Conservation (phyloP, 2,888 invertebrate species). For the Isotomurus palustris region DNA sequence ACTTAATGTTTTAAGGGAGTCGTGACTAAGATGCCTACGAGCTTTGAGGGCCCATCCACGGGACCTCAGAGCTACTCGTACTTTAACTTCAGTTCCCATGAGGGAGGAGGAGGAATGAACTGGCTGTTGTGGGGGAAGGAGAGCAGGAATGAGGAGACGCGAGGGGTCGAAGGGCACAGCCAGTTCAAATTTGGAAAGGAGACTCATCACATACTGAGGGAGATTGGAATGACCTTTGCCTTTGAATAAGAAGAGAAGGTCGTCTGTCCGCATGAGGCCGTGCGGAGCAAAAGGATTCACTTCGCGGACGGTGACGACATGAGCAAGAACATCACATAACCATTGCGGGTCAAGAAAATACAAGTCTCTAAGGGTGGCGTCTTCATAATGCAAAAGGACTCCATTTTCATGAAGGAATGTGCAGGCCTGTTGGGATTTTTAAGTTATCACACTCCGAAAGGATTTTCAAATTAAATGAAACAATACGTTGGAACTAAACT, state of each 20-base stretch:
- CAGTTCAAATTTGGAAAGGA: constrained; percentile 94
- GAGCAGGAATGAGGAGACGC: constrained; percentile 82
- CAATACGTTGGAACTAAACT: no score
- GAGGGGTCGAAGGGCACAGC: constrained; percentile 93
- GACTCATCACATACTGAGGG: constrained; percentile 76
- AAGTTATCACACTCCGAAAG: constrained; percentile 48
- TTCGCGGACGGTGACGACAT: constrained; percentile 85
- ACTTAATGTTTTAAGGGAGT: constrained; percentile 32
- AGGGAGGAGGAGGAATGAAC: no score
- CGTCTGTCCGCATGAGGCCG: constrained; percentile 90
- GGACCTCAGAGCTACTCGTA: constrained; percentile 60
- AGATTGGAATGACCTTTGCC: constrained; percentile 61
- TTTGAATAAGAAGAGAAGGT: constrained; percentile 86
- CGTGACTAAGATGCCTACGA: constrained; percentile 38
- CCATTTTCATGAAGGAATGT: constrained; percentile 97
- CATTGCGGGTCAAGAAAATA: constrained; percentile 98
- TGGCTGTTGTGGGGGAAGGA: constrained; percentile 74
- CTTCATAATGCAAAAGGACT: constrained; percentile 88
- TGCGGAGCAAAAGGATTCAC: constrained; percentile 83
- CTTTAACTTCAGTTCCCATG: constrained; percentile 45
- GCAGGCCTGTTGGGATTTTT: constrained; percentile 78
- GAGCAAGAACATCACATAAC: constrained; percentile 96
- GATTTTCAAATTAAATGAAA: constrained; percentile 18
- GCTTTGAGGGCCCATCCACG: constrained; percentile 60
- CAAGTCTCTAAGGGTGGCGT: constrained; percentile 85